These are phyloP conservation scores for Phocoena sinus DNA, from an alignment of 2,113 vertebrate species.

Conservation along the genomic window DNA sequence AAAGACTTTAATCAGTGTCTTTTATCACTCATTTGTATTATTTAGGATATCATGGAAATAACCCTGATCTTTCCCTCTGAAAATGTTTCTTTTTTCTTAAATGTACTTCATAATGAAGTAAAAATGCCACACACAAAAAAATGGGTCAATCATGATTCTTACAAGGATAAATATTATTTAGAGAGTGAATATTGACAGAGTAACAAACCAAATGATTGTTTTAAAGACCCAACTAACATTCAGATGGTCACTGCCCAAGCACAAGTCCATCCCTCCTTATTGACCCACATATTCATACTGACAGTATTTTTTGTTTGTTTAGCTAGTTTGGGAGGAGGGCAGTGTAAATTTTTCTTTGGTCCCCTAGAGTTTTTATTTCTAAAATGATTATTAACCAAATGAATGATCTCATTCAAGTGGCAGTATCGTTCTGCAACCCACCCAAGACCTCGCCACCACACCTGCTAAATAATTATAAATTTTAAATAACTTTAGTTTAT, in stretches of 20 bases:
- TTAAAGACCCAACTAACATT: neutral
- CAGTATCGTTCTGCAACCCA: neutral
- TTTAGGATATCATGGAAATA: neutral
- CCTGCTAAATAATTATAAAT: neutral
- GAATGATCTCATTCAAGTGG: neutral
- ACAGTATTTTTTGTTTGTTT: neutral
- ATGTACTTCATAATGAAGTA: neutral
- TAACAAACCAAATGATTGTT: neutral
- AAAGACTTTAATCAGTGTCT: constrained; percentile 6
- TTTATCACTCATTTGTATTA: constrained; percentile 27
- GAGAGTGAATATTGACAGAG: neutral
- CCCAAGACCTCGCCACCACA: neutral
- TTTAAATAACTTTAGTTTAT: neutral
- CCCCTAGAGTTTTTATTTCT: neutral
- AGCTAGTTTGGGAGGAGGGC: neutral
- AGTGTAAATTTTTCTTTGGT: neutral
- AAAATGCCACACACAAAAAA: neutral
- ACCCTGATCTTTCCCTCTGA: neutral
- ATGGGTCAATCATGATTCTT: neutral
- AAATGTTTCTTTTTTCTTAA: constrained; percentile 18
- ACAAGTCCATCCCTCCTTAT: neutral
- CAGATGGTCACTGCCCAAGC: neutral
- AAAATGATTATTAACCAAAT: neutral
- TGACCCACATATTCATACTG: neutral
- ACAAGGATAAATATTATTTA: neutral